Conservation (phyloP, 2,797 vertebrate species). For the Ciconia nigra region DNA sequence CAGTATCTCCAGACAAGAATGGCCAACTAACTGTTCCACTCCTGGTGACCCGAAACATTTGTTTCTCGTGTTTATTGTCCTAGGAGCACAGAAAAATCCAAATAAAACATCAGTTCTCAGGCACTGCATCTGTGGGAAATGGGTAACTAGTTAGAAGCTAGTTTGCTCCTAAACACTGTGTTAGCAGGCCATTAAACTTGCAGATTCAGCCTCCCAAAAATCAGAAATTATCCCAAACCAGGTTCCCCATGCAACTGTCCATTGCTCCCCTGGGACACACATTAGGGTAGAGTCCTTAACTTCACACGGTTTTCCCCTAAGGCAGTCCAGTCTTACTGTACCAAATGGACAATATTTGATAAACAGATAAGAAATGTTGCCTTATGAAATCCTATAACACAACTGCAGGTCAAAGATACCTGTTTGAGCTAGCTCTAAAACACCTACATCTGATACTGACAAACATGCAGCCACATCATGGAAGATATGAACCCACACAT, state of each 20-base stretch:
- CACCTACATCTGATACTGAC: not conserved
- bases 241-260: not conserved
- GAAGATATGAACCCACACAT: not conserved
- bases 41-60: not conserved
- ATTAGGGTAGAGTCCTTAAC: not conserved
- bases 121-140: not conserved
- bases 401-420: not conserved
- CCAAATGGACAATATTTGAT: not conserved
- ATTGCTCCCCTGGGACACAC: not conserved
- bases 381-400: not conserved
- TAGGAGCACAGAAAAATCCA: not conserved
- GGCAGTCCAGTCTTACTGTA: not conserved
- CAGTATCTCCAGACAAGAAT: not conserved
- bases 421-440: not conserved
- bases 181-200: not conserved
- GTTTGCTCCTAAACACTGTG: not conserved
- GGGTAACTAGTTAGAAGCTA: not conserved
- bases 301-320: not conserved
- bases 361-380: not conserved
- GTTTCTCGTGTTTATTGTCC: not conserved
- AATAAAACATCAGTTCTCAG: not conserved
- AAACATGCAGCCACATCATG: not conserved
- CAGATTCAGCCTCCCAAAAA: not conserved
- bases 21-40: not conserved
- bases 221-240: not conserved